Percentiles rank a stretch among this genome's conserved stretches.
Evolutionary conservation across 2,797 vertebrate genomes (phyloP).

Genomic region (Megalops cyprinoides): DNA sequence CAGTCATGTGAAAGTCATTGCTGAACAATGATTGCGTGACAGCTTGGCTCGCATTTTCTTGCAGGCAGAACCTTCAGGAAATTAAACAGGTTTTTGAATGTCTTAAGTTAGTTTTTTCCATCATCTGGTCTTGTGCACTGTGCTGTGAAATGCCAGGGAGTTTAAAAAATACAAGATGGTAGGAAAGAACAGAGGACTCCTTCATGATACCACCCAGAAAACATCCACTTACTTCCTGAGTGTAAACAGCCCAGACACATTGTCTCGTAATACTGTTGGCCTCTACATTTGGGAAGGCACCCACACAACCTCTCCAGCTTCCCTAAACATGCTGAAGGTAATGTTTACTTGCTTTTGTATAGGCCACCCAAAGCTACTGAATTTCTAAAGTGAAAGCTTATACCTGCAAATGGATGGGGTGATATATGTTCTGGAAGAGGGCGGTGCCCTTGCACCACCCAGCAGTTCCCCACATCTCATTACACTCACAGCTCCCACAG

Average conservation of each 20-base stretch:
- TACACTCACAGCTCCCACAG: conserved; percentile 19
- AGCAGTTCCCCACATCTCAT: background rate
- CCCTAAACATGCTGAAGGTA: background rate
- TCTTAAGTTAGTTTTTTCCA: background rate
- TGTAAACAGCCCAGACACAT: background rate
- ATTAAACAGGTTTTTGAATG: conserved; percentile 18
- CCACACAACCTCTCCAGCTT: background rate
- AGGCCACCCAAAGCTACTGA: conserved; percentile 3
- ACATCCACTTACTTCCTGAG: background rate
- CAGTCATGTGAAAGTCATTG: background rate
- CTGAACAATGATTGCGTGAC: background rate
- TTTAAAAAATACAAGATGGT: background rate
- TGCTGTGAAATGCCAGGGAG: background rate
- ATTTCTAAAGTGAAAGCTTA: conserved; percentile 26
- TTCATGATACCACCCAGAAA: background rate
- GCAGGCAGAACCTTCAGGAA: background rate
- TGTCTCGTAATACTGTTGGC: background rate
- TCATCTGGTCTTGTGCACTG: no score
- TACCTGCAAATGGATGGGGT: conserved; percentile 8
- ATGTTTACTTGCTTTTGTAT: conserved; percentile 13
- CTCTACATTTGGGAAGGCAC: background rate
- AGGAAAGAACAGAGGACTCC: background rate
- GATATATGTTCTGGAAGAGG: conserved; percentile 27
- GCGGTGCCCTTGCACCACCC: conserved; percentile 22
- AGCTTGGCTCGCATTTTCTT: background rate